Percentiles rank a stretch among this genome's conserved stretches.
Conservation (phyloP, 2,888 invertebrate species). For the Cremastinae sp. region DNA sequence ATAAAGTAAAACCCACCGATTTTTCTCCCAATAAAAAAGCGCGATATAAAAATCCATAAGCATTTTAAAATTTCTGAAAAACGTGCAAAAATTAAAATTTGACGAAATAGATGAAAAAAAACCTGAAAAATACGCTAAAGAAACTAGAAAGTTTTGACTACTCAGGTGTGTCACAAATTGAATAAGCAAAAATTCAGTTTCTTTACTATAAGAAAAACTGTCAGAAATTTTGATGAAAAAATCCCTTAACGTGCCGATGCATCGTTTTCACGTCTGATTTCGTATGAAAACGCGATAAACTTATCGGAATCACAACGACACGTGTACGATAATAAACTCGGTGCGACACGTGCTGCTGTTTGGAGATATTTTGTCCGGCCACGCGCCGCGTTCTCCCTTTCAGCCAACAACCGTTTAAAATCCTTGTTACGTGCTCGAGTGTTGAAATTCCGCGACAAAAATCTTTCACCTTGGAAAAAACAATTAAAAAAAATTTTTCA, state of each 20-base stretch:
- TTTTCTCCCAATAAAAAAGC: too few species aligned
- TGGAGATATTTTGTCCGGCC: conserved; percentile 68
- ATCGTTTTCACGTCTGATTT: conserved; percentile 42
- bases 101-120: too few species aligned
- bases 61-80: too few species aligned
- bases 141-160: too few species aligned
- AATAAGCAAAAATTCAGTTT: too few species aligned
- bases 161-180: too few species aligned
- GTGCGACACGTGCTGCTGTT: conserved; percentile 73
- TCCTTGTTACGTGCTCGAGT: conserved; percentile 59
- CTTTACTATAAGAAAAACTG: too few species aligned
- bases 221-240: neutral
- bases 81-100: too few species aligned
- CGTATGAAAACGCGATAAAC: conserved; percentile 38
- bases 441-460: conserved; percentile 11
- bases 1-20: too few species aligned
- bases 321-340: conserved; percentile 55
- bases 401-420: conserved; percentile 33
- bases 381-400: conserved; percentile 47
- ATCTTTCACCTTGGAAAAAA: neutral
- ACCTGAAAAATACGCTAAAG: too few species aligned
- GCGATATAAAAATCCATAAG: too few species aligned
- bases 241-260: conserved; percentile 70
- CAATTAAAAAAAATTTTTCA: neutral
- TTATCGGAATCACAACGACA: conserved; percentile 40